Base-by-base conservation (phyloP, 1,140 invertebrate species). In the Drosophila elegans region DNA sequence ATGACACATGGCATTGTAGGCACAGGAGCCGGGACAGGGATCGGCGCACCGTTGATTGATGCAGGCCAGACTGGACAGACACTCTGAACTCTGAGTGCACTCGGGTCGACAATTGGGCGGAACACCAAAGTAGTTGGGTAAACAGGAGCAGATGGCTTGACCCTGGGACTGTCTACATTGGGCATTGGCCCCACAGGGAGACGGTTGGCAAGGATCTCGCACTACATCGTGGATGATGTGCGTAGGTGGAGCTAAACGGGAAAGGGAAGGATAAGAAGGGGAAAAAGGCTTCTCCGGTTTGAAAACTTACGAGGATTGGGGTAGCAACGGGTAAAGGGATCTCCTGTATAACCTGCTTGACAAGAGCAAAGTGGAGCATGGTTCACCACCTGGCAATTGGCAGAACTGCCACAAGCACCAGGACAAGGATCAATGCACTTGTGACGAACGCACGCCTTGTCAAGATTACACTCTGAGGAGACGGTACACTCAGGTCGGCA, bases 361-460 rank as follows among this genome's bases (percentile, higher is more conserved):
- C 95, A 96, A 38, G 93, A 93, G 78, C 95, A 96, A 38, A 94
- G 93, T 12, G 95, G 94, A 27, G 93, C 93, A 81, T 96, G 95
- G 80, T 94, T 95, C 11, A 93, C 90, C 3, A 94, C 94, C 59
- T 93, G 91, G 71, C 95, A 95, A 59, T 93, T 85, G 4, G 95
- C 93, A 76, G 94, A 94, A 13, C 72, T 78, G 10, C 94, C 95
- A 90, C 95, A 96, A 16, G 93, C 94, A 46, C 95, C 95, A 9
- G 95, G 94, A 83, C 96, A 97, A n/a, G 96, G 96, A 91, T 96
- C 95, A 49, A 94, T 90, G 84, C 96, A 97, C 89, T 95, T 96
- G 67, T 94, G 94, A 69, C 94, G 93, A 27, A 95, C 93, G 79
- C 96, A 96, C 12, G 95, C 94, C 82, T 93, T 95, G 78, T 96